phyloP scores from a whole-genome alignment of 2,113 vertebrate species.

The Melanocharis versteri region DNA sequence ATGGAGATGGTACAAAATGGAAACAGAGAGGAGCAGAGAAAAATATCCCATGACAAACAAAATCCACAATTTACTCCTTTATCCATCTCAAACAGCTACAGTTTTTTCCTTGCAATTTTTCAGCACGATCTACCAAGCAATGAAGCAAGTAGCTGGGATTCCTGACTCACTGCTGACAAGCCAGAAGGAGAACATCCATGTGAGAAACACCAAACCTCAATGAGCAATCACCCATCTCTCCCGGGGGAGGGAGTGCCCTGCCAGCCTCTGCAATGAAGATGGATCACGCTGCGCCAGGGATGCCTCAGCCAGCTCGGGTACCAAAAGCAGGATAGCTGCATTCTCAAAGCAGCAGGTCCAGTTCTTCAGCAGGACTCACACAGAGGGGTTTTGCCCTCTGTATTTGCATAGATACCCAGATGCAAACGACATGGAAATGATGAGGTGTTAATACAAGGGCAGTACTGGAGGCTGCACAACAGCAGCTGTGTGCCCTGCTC shows the following conservation, averaged over 20 bases:
- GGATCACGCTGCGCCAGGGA: neutral
- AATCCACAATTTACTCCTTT: neutral
- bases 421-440: neutral
- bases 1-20: neutral
- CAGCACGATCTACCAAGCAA: neutral
- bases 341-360: neutral
- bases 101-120: neutral
- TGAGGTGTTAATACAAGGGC: neutral
- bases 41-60: neutral
- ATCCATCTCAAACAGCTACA: neutral
- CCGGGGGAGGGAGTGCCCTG: neutral
- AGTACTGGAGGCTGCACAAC: neutral
- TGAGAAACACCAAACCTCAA: neutral
- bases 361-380: neutral
- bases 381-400: fast-evolving
- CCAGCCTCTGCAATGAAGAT: neutral
- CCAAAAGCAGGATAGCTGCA: neutral
- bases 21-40: neutral
- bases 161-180: conserved; percentile 14
- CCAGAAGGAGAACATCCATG: neutral
- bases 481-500: neutral
- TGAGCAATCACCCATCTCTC: neutral
- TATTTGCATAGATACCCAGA: neutral
- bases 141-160: neutral
- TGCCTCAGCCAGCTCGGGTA: fast-evolving